A percentile compares a stretch with the other conserved stretches of the same genome.
Evolutionary conservation across 2,113 vertebrate genomes (phyloP).

Genomic region (Tragelaphus scriptus): DNA sequence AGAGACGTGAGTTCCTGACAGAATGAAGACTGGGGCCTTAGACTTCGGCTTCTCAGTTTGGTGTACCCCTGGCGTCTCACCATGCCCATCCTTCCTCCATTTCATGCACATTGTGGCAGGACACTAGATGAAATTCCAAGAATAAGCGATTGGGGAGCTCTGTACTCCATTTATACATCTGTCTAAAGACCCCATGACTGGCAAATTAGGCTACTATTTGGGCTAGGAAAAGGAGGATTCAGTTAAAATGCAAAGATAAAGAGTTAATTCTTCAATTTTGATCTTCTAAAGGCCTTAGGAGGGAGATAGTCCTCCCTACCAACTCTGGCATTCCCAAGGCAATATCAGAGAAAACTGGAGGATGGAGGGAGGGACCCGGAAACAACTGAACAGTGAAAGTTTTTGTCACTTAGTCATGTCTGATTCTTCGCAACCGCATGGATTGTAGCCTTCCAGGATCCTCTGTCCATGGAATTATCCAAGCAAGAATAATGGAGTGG

Average conservation of each 20-base stretch:
- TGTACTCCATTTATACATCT: neutral
- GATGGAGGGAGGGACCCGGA: neutral
- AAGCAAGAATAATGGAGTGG: neutral
- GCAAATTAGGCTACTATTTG: neutral
- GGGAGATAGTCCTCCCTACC: neutral
- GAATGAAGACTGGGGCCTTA: neutral
- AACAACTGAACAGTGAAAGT: neutral
- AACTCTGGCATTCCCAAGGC: neutral
- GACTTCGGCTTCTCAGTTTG: neutral
- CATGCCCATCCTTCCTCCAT: neutral
- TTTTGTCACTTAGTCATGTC: rapidly evolving
- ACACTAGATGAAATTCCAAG: neutral
- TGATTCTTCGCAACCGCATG: neutral
- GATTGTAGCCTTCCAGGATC: neutral
- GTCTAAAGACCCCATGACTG: neutral
- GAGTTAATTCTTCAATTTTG: neutral
- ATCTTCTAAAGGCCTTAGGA: neutral
- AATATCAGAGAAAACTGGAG: neutral
- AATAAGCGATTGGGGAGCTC: neutral
- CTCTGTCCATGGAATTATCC: neutral
- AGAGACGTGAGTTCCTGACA: neutral
- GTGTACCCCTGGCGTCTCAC: too few relatives aligned
- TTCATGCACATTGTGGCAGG: neutral
- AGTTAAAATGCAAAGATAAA: neutral
- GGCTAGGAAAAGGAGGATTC: neutral